These are phyloP conservation scores for Tapera naevia DNA, from an alignment of 2,797 vertebrate genomes.

Conservation along the genomic window DNA sequence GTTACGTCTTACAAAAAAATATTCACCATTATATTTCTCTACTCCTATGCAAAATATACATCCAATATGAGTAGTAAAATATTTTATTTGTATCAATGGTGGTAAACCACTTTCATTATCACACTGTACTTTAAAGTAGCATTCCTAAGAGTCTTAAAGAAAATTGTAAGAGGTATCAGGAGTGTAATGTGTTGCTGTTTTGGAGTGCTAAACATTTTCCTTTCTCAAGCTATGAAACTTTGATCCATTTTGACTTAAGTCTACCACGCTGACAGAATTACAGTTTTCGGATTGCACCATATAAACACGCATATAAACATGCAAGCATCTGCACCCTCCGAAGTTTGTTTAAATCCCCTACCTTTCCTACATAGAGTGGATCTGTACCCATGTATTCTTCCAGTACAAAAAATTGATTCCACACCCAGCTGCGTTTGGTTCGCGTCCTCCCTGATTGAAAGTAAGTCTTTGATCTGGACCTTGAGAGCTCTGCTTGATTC, in stretches of 20 bases:
- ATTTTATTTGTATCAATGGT: not conserved
- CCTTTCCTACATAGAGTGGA: conserved; percentile 97
- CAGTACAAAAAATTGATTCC: conserved; percentile 99
- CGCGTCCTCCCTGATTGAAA: conserved; percentile 81
- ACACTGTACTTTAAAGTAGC: not conserved
- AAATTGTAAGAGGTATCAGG: not conserved
- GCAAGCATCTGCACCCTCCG: not conserved
- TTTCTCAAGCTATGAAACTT: not conserved
- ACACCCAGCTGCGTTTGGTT: conserved; percentile 97
- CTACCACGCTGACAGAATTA: not conserved
- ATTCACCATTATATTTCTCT: not conserved
- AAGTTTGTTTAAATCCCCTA: conserved; percentile 74
- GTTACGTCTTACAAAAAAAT: not conserved
- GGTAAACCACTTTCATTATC: not conserved
- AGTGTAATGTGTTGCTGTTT: not conserved
- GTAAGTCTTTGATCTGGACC: conserved; percentile 76
- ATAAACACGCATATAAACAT: not conserved
- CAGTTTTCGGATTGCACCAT: not conserved
- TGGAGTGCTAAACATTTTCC: not conserved
- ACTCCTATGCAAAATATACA: not conserved
- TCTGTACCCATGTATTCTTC: conserved; percentile 97
- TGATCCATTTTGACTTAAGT: not conserved
- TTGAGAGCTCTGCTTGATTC: conserved; percentile 80
- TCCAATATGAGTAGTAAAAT: not conserved
- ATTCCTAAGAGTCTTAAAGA: not conserved